Base-by-base conservation (phyloP, 1,140 invertebrate genomes). In the Heliconius eleuchia region DNA sequence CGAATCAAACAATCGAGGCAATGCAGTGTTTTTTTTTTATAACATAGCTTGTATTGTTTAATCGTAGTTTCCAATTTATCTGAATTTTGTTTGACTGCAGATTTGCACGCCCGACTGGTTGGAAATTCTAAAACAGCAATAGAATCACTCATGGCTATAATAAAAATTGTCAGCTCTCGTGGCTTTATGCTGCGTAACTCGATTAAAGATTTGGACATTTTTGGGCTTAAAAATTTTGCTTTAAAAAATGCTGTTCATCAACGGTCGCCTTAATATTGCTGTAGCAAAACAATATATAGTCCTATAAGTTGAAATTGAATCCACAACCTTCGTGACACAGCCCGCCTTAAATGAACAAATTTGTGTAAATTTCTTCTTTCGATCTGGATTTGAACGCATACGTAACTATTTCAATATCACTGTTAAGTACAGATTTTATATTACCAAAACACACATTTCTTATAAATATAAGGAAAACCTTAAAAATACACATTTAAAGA, bases 151-250 rank as follows among this genome's bases (percentile, higher is more conserved):
- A 57, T 57, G 55, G 55, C 13, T 30, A 27, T 66, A 66, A 66
- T 66, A 66, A 66, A 66, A 66, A 66, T 66, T 66, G 23, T 66
- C 57, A 66, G n/a, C 57, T 66, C 57, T 27, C 57, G 23, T 66
- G 23, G 23, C 23, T 66, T 27, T 66, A 13, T 27, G 11, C 55
- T 27, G 23, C 13, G 57, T 66, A 27, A 66, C 57, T 23, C 23
- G 23, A 66, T 66, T 66, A 66, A 66, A 66, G n/a, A 66, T 66
- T 27, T 60, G 3, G 7, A 60, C 7, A 57, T 57, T 57, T n/a
- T n/a, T 57, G 7, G 3, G 7, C n/a, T 66, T 66, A 30, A 13
- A 23, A 23, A 23, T 0, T 23, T 0, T 23, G 23, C 23, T 23
- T 23, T 23, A 23, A 23, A 66, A n/a, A 66, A 23, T 23, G 23